Evolutionary conservation across 2,888 invertebrate species (phyloP).

Genomic region (Amiota mariae): DNA sequence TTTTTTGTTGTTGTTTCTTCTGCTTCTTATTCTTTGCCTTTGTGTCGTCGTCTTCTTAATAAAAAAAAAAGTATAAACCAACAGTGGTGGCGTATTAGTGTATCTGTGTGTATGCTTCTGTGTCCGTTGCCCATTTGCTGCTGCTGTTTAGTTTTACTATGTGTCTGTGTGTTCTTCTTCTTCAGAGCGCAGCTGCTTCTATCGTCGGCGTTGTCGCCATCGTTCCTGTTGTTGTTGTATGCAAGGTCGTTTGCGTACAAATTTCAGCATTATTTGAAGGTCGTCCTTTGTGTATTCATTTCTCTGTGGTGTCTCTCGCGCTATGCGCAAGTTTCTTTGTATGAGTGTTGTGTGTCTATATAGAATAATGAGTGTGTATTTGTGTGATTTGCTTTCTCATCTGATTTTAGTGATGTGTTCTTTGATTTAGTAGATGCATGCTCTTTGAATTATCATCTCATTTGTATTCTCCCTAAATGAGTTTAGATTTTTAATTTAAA

Average conservation of each 20-base stretch:
- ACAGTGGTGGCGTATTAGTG: constrained; percentile 4
- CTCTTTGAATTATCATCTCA: too few relatives aligned
- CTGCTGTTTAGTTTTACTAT: not conserved
- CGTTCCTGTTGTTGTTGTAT: constrained; percentile 60
- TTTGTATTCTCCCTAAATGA: too few relatives aligned
- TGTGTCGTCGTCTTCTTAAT: constrained; percentile 37
- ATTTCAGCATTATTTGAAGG: constrained; percentile 74
- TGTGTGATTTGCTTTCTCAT: too few relatives aligned
- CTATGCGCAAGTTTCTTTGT: not conserved
- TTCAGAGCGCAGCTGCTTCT: not conserved
- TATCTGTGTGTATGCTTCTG: not conserved
- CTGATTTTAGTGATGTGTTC: too few relatives aligned
- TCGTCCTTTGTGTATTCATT: constrained; percentile 70
- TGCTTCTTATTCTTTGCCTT: constrained; percentile 30
- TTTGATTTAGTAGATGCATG: too few relatives aligned
- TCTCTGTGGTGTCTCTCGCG: constrained; percentile 26
- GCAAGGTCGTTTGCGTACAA: constrained; percentile 75
- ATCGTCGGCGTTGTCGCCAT: constrained; percentile 41
- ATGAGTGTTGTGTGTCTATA: not conserved
- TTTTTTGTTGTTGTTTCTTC: constrained; percentile 31
- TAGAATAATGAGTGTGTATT: not conserved
- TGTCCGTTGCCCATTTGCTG: not conserved
- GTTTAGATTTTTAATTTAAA: too few relatives aligned
- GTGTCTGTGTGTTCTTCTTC: constrained; percentile 15
- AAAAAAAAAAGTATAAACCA: constrained; percentile 3